Conservation (phyloP, 2,888 invertebrate genomes). For the Pterobdella sp. region DNA sequence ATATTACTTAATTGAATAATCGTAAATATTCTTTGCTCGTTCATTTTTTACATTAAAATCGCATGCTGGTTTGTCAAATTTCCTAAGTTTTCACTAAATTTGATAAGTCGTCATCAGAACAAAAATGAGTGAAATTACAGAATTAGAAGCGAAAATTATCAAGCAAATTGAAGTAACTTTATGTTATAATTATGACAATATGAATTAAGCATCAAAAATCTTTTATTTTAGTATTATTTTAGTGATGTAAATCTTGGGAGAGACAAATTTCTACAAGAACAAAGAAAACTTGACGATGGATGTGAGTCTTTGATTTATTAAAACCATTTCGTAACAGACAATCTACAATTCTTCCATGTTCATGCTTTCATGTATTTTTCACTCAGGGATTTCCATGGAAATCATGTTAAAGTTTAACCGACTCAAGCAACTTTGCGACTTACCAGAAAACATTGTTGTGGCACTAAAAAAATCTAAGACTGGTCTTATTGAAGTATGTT, state of each 20-base stretch:
- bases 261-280: conserved; percentile 84
- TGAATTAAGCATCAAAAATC: neutral
- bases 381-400: conserved; percentile 70
- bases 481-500: conserved; percentile 62
- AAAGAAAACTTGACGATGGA: conserved; percentile 73
- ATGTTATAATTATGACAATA: neutral
- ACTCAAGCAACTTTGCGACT: conserved; percentile 62
- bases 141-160: conserved; percentile 42
- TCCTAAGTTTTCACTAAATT: neutral
- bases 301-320: conserved; percentile 43
- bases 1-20: no score
- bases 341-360: neutral
- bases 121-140: conserved; percentile 25
- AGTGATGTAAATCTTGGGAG: conserved; percentile 83
- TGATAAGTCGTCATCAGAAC: neutral
- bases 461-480: conserved; percentile 68
- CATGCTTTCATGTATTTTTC: neutral
- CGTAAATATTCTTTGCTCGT: neutral
- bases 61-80: neutral
- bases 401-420: conserved; percentile 81
- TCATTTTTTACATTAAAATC: neutral
- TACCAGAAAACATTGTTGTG: conserved; percentile 63
- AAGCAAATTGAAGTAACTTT: conserved; percentile 44
- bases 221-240: conserved; percentile 61
- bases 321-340: neutral